phyloP scores from a whole-genome alignment of 2,888 invertebrate genomes.

The Copidosoma aretas region DNA sequence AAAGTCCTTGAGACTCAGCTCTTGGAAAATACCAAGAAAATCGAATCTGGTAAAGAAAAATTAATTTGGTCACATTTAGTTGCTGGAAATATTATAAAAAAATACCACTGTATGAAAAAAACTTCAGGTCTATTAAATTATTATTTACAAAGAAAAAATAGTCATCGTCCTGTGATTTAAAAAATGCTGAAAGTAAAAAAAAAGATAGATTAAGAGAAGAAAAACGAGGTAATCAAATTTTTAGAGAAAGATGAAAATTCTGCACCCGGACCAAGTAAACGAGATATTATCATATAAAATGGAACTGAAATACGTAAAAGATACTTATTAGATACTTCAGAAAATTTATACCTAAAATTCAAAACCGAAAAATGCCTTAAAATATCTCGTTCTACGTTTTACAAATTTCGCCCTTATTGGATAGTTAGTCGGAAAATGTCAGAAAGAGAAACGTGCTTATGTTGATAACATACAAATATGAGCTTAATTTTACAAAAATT shows the following conservation, averaged over 20 bases:
- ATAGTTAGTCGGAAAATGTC: not conserved
- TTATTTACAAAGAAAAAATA: not conserved
- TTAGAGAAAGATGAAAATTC: constrained; percentile 12
- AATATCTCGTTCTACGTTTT: constrained; percentile 12
- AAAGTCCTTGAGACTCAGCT: not conserved
- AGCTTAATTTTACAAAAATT: constrained; percentile 12
- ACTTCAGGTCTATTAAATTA: not conserved
- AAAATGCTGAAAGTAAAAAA: not conserved
- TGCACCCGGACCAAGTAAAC: not conserved
- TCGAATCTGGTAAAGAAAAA: not conserved
- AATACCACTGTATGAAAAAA: constrained; percentile 14
- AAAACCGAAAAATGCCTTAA: not conserved
- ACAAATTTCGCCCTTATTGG: constrained; percentile 11
- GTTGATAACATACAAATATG: constrained; percentile 6
- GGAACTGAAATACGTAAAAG: not conserved
- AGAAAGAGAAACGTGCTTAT: constrained; percentile 7
- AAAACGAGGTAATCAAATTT: not conserved
- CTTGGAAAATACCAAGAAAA: not conserved
- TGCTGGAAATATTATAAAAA: constrained; percentile 17
- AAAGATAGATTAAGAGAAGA: not conserved
- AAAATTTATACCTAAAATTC: constrained; percentile 9
- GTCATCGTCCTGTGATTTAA: not conserved
- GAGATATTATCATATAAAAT: constrained; percentile 6
- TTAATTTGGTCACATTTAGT: constrained; percentile 2
- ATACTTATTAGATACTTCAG: not conserved